Evolutionary conservation across 2,888 invertebrate genomes (phyloP).

Genomic region (Synanthedon vespiformis): DNA sequence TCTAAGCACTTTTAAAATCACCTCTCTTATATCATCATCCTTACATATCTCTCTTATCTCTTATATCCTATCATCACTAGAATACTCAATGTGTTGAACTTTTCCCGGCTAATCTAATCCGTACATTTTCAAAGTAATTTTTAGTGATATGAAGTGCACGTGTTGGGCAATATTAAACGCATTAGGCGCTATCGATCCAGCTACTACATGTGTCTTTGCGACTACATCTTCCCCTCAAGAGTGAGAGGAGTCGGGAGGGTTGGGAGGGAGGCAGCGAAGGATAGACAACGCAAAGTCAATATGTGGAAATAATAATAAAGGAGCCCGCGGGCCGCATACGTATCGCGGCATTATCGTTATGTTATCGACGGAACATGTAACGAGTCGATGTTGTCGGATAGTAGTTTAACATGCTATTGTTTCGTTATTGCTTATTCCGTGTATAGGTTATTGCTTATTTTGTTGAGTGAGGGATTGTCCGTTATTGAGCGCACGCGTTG

Average conservation of each 20-base stretch:
- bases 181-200: constrained; percentile 47
- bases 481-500: too few species aligned
- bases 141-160: background rate
- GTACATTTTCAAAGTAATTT: background rate
- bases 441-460: background rate
- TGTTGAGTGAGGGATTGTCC: background rate
- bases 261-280: constrained; percentile 6
- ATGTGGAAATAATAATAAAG: constrained; percentile 69
- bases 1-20: too few species aligned
- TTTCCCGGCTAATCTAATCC: too few species aligned
- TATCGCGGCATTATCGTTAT: constrained; percentile 48
- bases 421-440: constrained; percentile 25
- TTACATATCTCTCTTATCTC: too few species aligned
- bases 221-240: constrained; percentile 25
- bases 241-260: constrained; percentile 3
- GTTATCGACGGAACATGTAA: constrained; percentile 32
- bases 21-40: too few species aligned
- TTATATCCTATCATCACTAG: too few species aligned
- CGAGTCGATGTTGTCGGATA: constrained; percentile 11
- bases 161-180: constrained; percentile 44
- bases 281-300: constrained; percentile 62
- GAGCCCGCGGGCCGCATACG: constrained; percentile 51
- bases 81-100: too few species aligned
- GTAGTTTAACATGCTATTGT: constrained; percentile 21
- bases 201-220: constrained; percentile 47